Percentiles rank a stretch among this genome's conserved stretches.
These are phyloP conservation scores for Bombus pascuorum DNA, from an alignment of 1,140 invertebrate genomes.

Conservation along the genomic window DNA sequence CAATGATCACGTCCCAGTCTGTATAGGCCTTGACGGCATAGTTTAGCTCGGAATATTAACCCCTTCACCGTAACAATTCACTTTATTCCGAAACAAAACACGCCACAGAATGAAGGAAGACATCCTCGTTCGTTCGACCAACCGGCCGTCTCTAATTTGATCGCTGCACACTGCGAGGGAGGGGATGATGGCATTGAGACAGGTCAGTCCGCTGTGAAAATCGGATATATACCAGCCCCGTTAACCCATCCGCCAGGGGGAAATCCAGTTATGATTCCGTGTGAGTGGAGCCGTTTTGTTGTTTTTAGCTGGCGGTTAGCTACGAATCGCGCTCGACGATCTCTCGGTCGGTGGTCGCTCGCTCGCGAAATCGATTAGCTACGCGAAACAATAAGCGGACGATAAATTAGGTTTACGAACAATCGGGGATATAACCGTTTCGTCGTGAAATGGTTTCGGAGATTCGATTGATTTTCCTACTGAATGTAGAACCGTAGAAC, in stretches of 20 bases:
- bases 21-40: no score
- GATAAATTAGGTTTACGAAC: slow-evolving; percentile 18
- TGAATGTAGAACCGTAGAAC: background rate
- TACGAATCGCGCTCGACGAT: slow-evolving; percentile 46
- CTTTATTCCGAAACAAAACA: slow-evolving; percentile 49
- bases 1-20: no score
- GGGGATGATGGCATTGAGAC: slow-evolving; percentile 68
- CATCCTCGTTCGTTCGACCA: slow-evolving; percentile 68
- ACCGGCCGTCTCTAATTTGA: slow-evolving; percentile 71
- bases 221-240: slow-evolving; percentile 45
- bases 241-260: slow-evolving; percentile 16
- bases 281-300: slow-evolving; percentile 25
- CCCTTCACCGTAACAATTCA: background rate
- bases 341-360: slow-evolving; percentile 23
- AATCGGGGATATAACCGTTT: background rate
- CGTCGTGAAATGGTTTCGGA: background rate
- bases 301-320: slow-evolving; percentile 50
- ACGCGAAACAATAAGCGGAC: slow-evolving; percentile 28
- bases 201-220: slow-evolving; percentile 71
- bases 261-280: slow-evolving; percentile 67
- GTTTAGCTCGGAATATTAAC: slow-evolving; percentile 3
- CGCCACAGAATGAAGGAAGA: slow-evolving; percentile 64
- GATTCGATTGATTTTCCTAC: background rate
- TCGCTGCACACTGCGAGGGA: slow-evolving; percentile 40
- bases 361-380: slow-evolving; percentile 31